Percentiles rank a stretch among this genome's conserved stretches.
These are phyloP conservation scores for Silurus aristotelis DNA, from an alignment of 2,797 vertebrate species.

Conservation along the genomic window DNA sequence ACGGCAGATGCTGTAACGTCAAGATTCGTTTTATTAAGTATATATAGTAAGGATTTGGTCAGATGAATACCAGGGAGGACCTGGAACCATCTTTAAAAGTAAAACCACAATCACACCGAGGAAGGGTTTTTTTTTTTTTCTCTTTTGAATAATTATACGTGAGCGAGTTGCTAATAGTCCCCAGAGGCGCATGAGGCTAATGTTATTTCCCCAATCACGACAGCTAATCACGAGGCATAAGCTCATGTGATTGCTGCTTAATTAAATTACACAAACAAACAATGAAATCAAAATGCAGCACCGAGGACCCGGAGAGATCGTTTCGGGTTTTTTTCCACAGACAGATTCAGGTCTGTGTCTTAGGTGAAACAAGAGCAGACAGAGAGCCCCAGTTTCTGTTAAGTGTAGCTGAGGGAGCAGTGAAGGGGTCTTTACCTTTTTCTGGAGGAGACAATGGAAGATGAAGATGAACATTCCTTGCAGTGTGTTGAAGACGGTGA, in stretches of 20 bases:
- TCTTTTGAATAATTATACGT: constrained; percentile 24
- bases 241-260: constrained; percentile 46
- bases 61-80: not conserved
- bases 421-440: constrained; percentile 82
- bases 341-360: not conserved
- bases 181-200: constrained; percentile 47
- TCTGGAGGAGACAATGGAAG: constrained; percentile 97
- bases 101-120: not conserved
- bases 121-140: not conserved
- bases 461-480: constrained; percentile 99
- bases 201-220: constrained; percentile 39
- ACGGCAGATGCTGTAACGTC: not conserved
- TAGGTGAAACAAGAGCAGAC: constrained; percentile 6
- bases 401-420: not conserved
- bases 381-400: not conserved
- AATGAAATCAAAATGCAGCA: constrained; percentile 1
- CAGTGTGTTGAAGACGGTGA: constrained; percentile 97
- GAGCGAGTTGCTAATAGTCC: constrained; percentile 43
- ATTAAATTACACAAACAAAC: constrained; percentile 49
- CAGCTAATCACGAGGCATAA: constrained; percentile 42
- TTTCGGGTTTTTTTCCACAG: not conserved
- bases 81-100: constrained; percentile 4
- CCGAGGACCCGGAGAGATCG: not conserved
- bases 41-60: not conserved
- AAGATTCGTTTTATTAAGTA: constrained; percentile 12